Evolutionary conservation across 2,797 vertebrate genomes (phyloP).

Genomic region (Tokudaia tokunoshimensis): DNA sequence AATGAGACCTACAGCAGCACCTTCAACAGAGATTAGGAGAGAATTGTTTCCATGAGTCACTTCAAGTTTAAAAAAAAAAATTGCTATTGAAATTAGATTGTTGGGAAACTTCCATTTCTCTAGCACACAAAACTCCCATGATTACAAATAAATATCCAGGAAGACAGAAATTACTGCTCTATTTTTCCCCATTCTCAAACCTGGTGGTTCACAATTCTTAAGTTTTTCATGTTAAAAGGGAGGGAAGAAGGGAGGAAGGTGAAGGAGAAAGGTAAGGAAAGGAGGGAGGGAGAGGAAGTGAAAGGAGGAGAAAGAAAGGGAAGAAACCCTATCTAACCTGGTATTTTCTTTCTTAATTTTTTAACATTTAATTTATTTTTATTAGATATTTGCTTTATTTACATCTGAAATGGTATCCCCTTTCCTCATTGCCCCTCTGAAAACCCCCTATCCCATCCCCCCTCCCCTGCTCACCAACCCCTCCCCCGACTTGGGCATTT

Average conservation of each 20-base stretch:
- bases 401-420: no score
- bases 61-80: slow-evolving; percentile 19
- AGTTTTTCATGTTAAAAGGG: background rate
- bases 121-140: background rate
- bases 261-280: fast-evolving
- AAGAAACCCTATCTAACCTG: background rate
- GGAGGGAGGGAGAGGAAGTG: no score
- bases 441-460: no score
- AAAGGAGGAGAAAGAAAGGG: no score
- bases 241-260: background rate
- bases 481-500: no score
- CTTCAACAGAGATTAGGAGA: background rate
- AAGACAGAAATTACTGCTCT: background rate
- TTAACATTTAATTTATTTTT: no score
- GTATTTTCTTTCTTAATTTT: background rate
- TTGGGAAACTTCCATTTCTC: background rate
- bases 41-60: background rate
- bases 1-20: background rate
- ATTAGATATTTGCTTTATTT: no score
- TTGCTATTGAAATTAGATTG: background rate
- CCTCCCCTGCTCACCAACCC: no score
- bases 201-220: background rate
- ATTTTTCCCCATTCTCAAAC: background rate
- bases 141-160: background rate
- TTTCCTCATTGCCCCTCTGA: no score